Conservation (phyloP, 1,140 invertebrate genomes). For the Rhizoglyphus robini region DNA sequence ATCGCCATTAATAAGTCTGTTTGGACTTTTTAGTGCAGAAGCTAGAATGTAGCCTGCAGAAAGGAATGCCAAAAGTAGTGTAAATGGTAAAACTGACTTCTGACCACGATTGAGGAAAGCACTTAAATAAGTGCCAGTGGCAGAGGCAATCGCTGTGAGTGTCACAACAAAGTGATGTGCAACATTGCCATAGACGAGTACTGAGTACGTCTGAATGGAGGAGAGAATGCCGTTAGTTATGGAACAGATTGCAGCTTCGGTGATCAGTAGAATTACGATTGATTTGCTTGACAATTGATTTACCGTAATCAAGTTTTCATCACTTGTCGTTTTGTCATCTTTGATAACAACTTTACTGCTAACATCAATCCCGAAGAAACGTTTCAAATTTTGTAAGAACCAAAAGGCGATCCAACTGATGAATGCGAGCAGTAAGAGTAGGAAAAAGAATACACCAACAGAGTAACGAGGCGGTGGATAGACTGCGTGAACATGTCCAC, state of each 20-base stretch:
- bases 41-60: conserved; percentile 51
- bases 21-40: conserved; percentile 56
- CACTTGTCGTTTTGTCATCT: too few relatives aligned
- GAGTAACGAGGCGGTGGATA: conserved; percentile 32
- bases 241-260: conserved; percentile 36
- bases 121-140: conserved; percentile 60
- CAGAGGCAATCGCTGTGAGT: conserved; percentile 66
- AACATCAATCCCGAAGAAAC: too few relatives aligned
- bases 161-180: conserved; percentile 69
- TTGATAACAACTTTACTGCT: too few relatives aligned
- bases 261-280: conserved; percentile 8
- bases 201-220: conserved; percentile 72
- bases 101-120: conserved; percentile 46
- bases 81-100: neutral
- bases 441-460: conserved; percentile 49
- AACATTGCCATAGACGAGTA: conserved; percentile 64
- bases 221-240: conserved; percentile 63
- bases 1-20: conserved; percentile 48
- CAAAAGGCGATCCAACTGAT: conserved; percentile 35
- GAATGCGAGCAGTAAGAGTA: conserved; percentile 43
- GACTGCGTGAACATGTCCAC: neutral
- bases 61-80: conserved; percentile 35
- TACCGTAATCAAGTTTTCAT: too few relatives aligned
- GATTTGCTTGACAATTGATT: too few relatives aligned
- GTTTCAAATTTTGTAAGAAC: too few relatives aligned